Evolutionary conservation across 2,797 vertebrate genomes (phyloP), one percentile per base, ranked within the genome.

Genomic region (Halcyon leucocephala): DNA sequence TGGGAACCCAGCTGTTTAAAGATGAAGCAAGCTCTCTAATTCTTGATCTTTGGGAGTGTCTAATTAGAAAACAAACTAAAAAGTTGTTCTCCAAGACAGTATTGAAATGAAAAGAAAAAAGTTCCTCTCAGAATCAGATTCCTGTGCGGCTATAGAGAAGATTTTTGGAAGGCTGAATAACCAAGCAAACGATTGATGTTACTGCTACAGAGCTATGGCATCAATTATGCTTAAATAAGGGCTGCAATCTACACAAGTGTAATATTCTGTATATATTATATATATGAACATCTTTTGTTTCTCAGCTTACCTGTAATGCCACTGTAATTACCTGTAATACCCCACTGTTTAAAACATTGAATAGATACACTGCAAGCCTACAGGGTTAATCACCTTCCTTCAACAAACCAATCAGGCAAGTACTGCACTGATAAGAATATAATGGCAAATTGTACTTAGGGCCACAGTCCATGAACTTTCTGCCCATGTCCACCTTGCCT

Each of bases 1-100:
- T 98, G 97, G 97, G 96, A 97, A 89, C 65, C 94, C 97, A 98
- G 97, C 95, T 97, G 97, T 96, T 97, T 94, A 89, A 97, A 97
- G 94, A 97, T 97, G 91, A 97, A 97, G 90, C 64, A 80, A 85
- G 60, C 44, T 33, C 73, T 80, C 86, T 86, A 80, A 86, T 97
- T 97, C 97, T 98, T 98, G 94, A 97, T 97, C 97, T 97, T 92
- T 97, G 78, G 94, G 92, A 97, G 90, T 89, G 97, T 82, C 96
- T 97, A 97, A 97, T 97, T 97, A 97, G 95, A 97, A 97, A 94
- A 95, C 86, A 96, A 97, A 95, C 57, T 66, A 95, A 95, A 96
- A 97, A 93, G 91, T 93, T 92, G 69, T 92, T 94, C 72, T 96
- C 48, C 60, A 66, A 95, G 89, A 95, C 92, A 88, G 39, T 73